phyloP scores from a whole-genome alignment of 2,797 vertebrate species.

The Tolypeutes matacus region DNA sequence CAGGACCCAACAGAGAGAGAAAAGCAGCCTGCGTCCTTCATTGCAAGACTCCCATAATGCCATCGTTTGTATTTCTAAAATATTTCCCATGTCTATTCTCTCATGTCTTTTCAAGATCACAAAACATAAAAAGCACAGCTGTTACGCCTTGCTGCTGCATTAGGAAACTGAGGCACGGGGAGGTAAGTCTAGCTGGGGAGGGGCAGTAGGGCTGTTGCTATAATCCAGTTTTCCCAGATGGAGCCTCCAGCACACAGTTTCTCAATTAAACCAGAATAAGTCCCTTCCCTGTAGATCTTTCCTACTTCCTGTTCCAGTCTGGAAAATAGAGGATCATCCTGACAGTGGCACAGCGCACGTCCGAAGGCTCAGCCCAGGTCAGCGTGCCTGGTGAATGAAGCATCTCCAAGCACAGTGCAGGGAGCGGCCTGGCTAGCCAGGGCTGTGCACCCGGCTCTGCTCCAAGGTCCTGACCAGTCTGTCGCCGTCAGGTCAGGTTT shows the following conservation, averaged over 20 bases:
- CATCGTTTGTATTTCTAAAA: conserved; percentile 24
- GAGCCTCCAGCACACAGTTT: neutral
- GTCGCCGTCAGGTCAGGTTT: neutral
- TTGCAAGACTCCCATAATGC: neutral
- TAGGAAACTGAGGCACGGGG: neutral
- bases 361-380: neutral
- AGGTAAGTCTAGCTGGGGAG: neutral
- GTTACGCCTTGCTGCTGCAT: neutral
- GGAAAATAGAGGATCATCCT: neutral
- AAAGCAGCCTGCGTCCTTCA: neutral
- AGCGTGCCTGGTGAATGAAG: neutral
- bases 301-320: neutral
- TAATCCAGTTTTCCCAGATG: neutral
- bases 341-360: fast-evolving
- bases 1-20: neutral
- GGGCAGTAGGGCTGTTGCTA: too few relatives aligned
- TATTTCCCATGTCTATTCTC: neutral
- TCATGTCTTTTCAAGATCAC: neutral
- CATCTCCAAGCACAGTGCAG: fast-evolving
- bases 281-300: neutral
- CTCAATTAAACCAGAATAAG: neutral
- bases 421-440: fast-evolving
- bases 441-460: fast-evolving
- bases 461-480: neutral
- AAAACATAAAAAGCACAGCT: neutral